Evolutionary conservation across 2,113 vertebrate species (phyloP).

Genomic region (Ptychochromis oligacanthus): DNA sequence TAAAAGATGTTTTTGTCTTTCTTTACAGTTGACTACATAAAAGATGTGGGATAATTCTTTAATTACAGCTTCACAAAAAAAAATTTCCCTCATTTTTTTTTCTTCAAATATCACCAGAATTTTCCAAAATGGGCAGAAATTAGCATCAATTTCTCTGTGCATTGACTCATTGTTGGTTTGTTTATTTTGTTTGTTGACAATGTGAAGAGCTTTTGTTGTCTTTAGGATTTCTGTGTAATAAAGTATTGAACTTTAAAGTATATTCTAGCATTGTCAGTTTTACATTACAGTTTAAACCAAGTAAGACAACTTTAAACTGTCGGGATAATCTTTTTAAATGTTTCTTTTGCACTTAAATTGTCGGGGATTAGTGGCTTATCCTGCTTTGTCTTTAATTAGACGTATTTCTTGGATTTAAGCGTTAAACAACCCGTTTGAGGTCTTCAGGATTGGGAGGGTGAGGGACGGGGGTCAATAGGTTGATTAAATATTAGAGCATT

Average conservation of each 20-base stretch:
- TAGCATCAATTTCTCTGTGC: background rate
- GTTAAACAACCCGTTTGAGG: constrained; percentile 30
- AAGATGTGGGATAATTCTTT: too few relatives aligned
- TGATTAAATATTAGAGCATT: constrained; percentile 6
- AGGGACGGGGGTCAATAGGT: background rate
- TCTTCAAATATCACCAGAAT: background rate
- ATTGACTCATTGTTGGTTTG: background rate
- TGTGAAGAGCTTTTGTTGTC: background rate
- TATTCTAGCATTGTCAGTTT: background rate
- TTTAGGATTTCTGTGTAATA: constrained; percentile 20
- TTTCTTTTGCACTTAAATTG: constrained; percentile 17
- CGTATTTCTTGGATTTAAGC: constrained; percentile 33
- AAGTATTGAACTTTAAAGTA: constrained; percentile 1
- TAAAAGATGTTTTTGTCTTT: too few relatives aligned
- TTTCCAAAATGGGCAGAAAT: background rate
- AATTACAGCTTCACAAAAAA: too few relatives aligned
- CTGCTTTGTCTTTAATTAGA: constrained; percentile 43
- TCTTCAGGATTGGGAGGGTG: background rate
- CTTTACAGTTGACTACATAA: too few relatives aligned
- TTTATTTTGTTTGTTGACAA: background rate
- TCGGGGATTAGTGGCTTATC: constrained; percentile 44
- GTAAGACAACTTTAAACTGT: background rate
- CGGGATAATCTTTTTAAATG: constrained; percentile 44
- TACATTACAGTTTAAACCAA: background rate
- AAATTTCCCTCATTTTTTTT: background rate